phyloP scores from a whole-genome alignment of 2,797 vertebrate genomes.

The Coilia nasus region DNA sequence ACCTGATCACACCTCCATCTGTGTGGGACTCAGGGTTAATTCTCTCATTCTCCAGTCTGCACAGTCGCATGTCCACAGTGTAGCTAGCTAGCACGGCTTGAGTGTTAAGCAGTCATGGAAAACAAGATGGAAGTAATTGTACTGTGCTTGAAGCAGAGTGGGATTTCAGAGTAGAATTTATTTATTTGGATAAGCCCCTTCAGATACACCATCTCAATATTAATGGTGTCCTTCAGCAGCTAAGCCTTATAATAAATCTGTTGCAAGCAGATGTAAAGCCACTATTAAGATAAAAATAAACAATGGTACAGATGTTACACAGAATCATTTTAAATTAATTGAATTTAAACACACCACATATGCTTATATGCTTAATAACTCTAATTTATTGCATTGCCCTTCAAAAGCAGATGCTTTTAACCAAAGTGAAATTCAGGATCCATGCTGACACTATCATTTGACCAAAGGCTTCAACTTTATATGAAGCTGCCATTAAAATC shows the following conservation, averaged over 20 bases:
- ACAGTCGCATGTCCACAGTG: conserved; percentile 6
- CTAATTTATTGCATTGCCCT: too few species aligned
- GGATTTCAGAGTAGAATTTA: too few species aligned
- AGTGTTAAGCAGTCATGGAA: neutral
- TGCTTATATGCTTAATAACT: too few species aligned
- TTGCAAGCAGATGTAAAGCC: neutral
- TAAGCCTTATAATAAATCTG: too few species aligned
- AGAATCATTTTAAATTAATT: neutral
- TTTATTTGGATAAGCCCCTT: too few species aligned
- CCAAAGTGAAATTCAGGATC: too few species aligned
- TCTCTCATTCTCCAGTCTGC: neutral
- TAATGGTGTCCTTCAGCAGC: too few species aligned
- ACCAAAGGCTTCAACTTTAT: neutral
- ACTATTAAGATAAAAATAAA: neutral
- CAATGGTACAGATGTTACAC: neutral
- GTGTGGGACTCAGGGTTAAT: neutral
- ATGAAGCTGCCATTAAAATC: neutral
- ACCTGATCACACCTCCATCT: neutral
- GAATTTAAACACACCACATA: too few species aligned
- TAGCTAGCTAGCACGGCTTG: neutral
- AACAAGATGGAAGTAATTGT: neutral
- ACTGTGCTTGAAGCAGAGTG: too few species aligned
- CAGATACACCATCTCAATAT: too few species aligned
- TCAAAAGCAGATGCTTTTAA: neutral
- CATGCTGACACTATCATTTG: too few species aligned